A percentile compares a stretch with the other conserved stretches of the same genome.
Evolutionary conservation across 2,797 vertebrate genomes (phyloP).

Genomic region (Peromyscus aztecus): DNA sequence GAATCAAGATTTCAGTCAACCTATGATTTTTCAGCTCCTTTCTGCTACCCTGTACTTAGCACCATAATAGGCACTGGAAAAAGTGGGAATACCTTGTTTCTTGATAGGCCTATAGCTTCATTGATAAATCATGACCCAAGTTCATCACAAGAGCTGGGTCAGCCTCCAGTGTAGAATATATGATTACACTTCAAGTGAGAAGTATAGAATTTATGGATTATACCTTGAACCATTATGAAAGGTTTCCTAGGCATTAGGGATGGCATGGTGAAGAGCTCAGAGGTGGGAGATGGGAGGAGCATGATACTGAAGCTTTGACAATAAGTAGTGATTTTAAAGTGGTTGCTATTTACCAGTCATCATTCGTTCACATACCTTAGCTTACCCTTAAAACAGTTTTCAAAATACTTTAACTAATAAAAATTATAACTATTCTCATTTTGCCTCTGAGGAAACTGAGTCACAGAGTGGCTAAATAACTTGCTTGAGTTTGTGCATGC

Average conservation of each 20-base stretch:
- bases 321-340: neutral
- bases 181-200: neutral
- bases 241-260: neutral
- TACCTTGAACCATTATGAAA: neutral
- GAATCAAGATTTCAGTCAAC: neutral
- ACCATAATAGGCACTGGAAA: neutral
- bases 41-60: neutral
- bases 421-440: neutral
- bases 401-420: neutral
- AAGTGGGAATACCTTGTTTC: neutral
- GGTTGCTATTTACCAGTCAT: neutral
- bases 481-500: neutral
- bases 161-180: neutral
- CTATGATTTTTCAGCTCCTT: neutral
- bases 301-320: neutral
- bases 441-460: constrained; percentile 13
- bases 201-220: neutral
- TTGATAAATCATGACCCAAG: neutral
- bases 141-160: neutral
- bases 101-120: neutral
- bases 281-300: neutral
- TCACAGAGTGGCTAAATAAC: neutral
- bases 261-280: neutral
- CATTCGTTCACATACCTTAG: neutral
- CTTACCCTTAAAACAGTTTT: neutral